phyloP scores from a whole-genome alignment of 2,113 vertebrate species.

The Etia nguti region DNA sequence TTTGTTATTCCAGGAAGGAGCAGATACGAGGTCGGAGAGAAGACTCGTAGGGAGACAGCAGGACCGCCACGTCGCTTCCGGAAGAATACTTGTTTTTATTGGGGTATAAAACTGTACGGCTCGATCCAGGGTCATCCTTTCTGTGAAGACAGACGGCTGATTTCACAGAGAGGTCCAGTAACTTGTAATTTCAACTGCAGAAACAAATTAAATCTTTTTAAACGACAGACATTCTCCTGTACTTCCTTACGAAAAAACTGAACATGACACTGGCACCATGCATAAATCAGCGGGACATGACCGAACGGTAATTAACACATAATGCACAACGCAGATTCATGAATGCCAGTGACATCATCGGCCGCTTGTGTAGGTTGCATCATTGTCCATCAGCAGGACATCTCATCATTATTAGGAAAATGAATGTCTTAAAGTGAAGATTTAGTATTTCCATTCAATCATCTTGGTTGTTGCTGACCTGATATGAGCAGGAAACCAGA shows the following conservation, averaged over 20 bases:
- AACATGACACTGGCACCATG: neutral
- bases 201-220: rapidly evolving
- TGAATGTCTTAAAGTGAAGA: neutral
- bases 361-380: neutral
- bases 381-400: neutral
- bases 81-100: neutral
- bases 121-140: neutral
- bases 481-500: neutral
- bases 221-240: neutral
- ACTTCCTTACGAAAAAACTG: neutral
- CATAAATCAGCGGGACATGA: neutral
- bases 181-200: neutral
- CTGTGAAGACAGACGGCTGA: neutral
- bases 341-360: neutral
- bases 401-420: neutral
- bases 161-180: neutral
- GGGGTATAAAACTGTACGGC: neutral
- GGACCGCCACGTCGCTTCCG: neutral
- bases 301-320: neutral
- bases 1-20: neutral
- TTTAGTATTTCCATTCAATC: neutral
- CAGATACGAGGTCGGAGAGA: neutral
- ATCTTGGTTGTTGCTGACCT: neutral
- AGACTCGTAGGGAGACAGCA: rapidly evolving
- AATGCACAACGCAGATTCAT: neutral